Conservation (phyloP, 1,140 invertebrate species). For the Triops cancriformis region DNA sequence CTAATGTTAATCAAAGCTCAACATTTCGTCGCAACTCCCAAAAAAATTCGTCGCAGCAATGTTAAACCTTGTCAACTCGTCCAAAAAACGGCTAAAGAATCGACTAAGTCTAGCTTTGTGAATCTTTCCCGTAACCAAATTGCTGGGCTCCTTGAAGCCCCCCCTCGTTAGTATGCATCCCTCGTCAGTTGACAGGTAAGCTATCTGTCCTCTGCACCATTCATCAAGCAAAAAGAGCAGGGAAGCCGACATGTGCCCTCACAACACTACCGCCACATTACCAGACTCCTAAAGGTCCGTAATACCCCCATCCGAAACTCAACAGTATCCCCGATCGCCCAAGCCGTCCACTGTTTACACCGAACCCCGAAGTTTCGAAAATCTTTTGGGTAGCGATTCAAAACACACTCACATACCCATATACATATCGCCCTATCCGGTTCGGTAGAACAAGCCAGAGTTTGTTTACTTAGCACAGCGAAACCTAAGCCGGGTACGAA, state of each 20-base stretch:
- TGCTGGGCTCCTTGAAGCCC: neutral
- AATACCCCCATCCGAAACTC: neutral
- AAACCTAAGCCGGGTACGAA: too few species aligned
- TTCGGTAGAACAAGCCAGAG: too few species aligned
- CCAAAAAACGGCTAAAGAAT: neutral
- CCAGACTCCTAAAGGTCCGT: neutral
- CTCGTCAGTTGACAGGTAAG: conserved; percentile 9
- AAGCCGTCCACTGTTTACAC: too few species aligned
- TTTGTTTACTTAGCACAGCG: too few species aligned
- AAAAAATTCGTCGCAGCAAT: neutral
- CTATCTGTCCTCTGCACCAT: conserved; percentile 4
- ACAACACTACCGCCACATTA: conserved; percentile 13
- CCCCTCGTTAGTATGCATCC: conserved; percentile 2
- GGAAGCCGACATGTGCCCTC: neutral
- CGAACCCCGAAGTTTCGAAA: too few species aligned
- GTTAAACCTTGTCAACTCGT: neutral
- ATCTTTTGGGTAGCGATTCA: too few species aligned
- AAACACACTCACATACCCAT: too few species aligned
- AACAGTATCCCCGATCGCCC: too few species aligned
- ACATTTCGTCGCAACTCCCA: neutral
- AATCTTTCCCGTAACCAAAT: neutral
- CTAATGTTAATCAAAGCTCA: neutral
- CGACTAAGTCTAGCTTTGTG: neutral
- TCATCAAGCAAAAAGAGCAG: conserved; percentile 7
- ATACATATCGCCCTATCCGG: too few species aligned